Evolutionary conservation across 2,797 vertebrate genomes (phyloP).

Genomic region (Gallirallus australis): DNA sequence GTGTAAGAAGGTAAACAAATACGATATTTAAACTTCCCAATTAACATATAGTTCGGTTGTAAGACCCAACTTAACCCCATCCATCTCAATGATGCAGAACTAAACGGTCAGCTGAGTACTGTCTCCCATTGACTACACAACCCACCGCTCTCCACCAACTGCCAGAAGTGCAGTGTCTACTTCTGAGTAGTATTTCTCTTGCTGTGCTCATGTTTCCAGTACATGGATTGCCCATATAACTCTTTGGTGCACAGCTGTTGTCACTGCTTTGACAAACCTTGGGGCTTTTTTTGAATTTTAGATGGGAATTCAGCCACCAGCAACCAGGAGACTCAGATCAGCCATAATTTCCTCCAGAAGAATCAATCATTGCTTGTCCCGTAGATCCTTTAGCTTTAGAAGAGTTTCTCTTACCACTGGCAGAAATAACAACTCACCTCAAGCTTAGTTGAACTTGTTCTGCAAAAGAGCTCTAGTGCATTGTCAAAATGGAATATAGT

Average conservation of each 20-base stretch:
- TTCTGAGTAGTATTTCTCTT: not conserved
- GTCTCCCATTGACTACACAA: accelerated
- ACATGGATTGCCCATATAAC: accelerated
- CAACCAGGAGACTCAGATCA: not conserved
- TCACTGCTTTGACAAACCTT: not conserved
- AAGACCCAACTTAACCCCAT: not conserved
- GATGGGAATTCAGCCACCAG: not conserved
- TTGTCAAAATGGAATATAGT: not conserved
- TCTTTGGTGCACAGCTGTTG: not conserved
- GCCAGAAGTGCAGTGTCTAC: not conserved
- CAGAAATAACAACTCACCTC: not conserved
- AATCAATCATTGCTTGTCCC: not conserved
- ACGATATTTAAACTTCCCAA: not conserved
- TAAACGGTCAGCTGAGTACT: not conserved
- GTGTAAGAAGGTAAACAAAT: not conserved
- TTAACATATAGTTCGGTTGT: not conserved
- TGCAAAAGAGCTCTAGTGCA: not conserved
- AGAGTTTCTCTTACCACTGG: not conserved
- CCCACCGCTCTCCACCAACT: not conserved
- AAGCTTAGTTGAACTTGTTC: not conserved
- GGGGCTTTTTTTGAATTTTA: not conserved
- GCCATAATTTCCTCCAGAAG: not conserved
- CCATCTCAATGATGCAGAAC: not conserved
- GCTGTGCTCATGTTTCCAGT: not conserved
- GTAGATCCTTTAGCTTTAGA: not conserved